Evolutionary conservation across 1,140 invertebrate genomes (phyloP).

Genomic region (Hetaerina americana): DNA sequence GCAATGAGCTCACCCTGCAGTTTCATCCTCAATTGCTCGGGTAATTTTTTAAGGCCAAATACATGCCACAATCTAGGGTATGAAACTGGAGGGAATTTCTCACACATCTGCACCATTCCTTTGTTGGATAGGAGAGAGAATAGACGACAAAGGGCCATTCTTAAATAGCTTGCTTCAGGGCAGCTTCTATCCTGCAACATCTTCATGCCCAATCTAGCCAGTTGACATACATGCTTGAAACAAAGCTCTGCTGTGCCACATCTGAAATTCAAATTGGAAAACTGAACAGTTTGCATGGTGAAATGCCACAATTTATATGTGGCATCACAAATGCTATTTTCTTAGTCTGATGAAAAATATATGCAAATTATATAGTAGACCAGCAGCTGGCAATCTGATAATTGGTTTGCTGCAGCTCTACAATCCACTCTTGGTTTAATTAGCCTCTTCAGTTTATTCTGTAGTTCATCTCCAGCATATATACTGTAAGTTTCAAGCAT

Average conservation of each 20-base stretch:
- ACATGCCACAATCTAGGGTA: neutral
- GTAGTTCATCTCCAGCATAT: too few species aligned
- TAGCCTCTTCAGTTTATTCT: too few species aligned
- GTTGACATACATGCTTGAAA: neutral
- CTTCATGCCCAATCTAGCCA: neutral
- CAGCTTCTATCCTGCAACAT: neutral
- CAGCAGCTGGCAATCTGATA: too few species aligned
- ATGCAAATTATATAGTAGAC: too few species aligned
- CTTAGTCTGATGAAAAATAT: too few species aligned
- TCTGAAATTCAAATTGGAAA: neutral
- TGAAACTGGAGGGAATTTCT: neutral
- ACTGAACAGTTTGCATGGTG: too few species aligned
- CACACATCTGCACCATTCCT: neutral
- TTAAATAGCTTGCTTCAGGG: neutral
- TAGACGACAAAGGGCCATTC: neutral
- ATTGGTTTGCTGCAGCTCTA: too few species aligned
- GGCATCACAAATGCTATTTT: too few species aligned
- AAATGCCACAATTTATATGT: too few species aligned
- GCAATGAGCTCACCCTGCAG: neutral
- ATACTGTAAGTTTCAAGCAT: too few species aligned
- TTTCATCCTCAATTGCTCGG: neutral
- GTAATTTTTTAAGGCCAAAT: neutral
- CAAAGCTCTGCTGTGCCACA: neutral
- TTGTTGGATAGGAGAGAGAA: neutral
- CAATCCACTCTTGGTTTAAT: too few species aligned